phyloP scores from a whole-genome alignment of 2,113 vertebrate genomes.

The Aix galericulata region DNA sequence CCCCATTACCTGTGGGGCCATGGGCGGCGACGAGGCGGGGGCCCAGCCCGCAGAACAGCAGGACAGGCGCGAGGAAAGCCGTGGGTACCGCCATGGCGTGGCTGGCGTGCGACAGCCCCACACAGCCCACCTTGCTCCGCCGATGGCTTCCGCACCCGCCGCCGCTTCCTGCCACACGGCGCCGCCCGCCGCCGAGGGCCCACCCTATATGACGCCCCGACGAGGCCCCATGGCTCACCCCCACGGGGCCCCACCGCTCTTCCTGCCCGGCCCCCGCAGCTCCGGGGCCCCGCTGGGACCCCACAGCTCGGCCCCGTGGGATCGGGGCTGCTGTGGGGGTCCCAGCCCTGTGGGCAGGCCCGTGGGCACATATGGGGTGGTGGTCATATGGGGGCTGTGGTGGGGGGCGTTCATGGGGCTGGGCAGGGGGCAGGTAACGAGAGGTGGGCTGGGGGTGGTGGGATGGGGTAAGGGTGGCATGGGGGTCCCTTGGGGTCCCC shows the following conservation, averaged over 20 bases:
- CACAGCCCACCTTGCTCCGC: fast-evolving
- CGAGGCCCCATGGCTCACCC: fast-evolving
- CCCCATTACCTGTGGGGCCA: slow-evolving; percentile 17
- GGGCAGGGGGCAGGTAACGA: too few relatives aligned
- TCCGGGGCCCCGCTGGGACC: too few relatives aligned
- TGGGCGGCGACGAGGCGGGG: background rate
- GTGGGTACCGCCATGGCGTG: background rate
- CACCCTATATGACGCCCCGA: too few relatives aligned
- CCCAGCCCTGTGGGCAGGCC: fast-evolving
- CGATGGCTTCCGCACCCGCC: background rate
- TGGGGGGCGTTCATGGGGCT: background rate
- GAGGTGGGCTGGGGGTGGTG: too few relatives aligned
- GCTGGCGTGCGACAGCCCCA: fast-evolving
- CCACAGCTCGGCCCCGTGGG: background rate
- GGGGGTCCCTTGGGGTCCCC: too few relatives aligned
- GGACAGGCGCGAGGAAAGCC: fast-evolving
- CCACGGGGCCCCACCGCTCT: fast-evolving
- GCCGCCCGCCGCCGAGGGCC: background rate
- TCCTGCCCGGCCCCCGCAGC: fast-evolving
- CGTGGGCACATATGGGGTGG: too few relatives aligned
- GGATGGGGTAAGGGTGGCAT: too few relatives aligned
- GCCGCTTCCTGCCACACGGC: background rate
- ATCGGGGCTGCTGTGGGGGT: background rate
- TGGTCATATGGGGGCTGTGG: background rate
- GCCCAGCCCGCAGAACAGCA: background rate